Conservation (phyloP, 2,888 invertebrate species). For the Drosophila paramelanica region DNA sequence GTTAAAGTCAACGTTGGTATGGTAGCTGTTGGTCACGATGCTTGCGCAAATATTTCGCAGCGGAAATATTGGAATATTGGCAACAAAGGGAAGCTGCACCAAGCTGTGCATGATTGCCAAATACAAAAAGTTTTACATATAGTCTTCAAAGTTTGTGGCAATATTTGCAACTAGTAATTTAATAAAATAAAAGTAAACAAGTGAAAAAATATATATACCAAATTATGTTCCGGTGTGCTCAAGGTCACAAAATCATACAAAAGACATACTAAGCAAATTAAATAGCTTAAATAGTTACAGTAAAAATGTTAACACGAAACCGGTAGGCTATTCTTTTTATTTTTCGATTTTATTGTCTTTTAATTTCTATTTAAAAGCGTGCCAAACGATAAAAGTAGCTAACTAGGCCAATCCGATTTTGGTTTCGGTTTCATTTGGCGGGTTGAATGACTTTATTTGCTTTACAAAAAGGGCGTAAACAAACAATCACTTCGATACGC, state of each 20-base stretch:
- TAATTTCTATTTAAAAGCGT: constrained; percentile 16
- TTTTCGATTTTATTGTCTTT: not conserved
- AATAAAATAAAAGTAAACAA: constrained; percentile 21
- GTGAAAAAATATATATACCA: not conserved
- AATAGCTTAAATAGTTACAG: not conserved
- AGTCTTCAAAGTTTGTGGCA: constrained; percentile 7
- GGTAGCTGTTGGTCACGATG: constrained; percentile 36
- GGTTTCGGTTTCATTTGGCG: constrained; percentile 39
- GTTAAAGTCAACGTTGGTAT: constrained; percentile 16
- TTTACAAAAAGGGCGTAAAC: constrained; percentile 34
- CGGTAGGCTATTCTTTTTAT: not conserved
- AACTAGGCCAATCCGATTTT: constrained; percentile 29
- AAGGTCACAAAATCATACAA: constrained; percentile 27
- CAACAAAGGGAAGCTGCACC: constrained; percentile 25
- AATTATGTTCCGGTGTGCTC: constrained; percentile 1
- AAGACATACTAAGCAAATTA: constrained; percentile 3
- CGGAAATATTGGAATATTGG: constrained; percentile 60
- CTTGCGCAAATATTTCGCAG: constrained; percentile 69
- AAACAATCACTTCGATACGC: constrained; percentile 25
- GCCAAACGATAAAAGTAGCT: constrained; percentile 15
- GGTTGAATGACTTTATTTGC: constrained; percentile 64
- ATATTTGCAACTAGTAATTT: constrained; percentile 10
- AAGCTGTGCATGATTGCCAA: constrained; percentile 22
- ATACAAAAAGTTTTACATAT: constrained; percentile 13
- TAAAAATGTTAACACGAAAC: not conserved